Evolutionary conservation across 2,113 vertebrate species (phyloP).

Genomic region (Pituophis catenifer): DNA sequence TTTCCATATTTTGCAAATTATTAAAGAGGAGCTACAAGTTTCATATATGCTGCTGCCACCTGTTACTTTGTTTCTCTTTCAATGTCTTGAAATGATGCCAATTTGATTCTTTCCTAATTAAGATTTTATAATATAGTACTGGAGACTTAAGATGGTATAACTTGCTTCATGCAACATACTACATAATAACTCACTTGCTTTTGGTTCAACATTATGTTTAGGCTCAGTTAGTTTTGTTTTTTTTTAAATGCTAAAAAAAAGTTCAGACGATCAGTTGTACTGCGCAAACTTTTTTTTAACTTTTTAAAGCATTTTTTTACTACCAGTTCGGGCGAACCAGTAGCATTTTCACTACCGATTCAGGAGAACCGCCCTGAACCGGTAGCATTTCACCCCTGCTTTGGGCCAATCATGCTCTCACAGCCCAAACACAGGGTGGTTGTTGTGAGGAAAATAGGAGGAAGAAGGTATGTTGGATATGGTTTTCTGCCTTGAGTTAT

Average conservation of each 20-base stretch:
- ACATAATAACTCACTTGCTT: background rate
- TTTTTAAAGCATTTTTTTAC: too few relatives aligned
- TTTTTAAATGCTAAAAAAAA: background rate
- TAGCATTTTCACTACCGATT: too few relatives aligned
- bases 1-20: constrained; percentile 9
- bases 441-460: background rate
- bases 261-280: too few relatives aligned
- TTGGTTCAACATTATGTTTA: background rate
- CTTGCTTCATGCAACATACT: background rate
- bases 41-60: background rate
- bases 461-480: background rate
- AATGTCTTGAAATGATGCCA: background rate
- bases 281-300: too few relatives aligned
- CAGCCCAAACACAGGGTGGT: background rate
- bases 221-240: background rate
- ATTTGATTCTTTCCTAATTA: background rate
- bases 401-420: background rate
- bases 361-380: too few relatives aligned
- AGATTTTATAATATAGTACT: background rate
- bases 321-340: too few relatives aligned
- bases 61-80: background rate
- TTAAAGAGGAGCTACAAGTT: background rate
- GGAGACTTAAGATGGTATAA: background rate
- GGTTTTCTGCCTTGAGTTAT: background rate
- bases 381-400: too few relatives aligned